phyloP scores from a whole-genome alignment of 2,797 vertebrate genomes.

The Pseudomugil gertrudae region DNA sequence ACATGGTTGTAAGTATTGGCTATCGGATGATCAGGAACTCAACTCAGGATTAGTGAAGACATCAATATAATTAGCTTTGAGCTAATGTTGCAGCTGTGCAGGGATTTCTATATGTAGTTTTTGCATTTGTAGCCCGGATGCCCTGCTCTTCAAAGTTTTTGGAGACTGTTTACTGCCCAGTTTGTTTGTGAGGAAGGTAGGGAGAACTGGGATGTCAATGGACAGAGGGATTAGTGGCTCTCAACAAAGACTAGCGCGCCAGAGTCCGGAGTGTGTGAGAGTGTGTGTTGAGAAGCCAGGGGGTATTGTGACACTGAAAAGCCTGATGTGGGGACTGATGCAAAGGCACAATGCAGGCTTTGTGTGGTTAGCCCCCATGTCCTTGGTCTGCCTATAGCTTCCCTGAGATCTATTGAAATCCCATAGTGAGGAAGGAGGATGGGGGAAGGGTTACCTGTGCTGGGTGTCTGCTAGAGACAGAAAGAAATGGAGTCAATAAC shows the following conservation, averaged over 20 bases:
- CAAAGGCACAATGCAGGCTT: constrained; percentile 74
- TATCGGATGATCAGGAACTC: background rate
- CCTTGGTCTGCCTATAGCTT: constrained; percentile 67
- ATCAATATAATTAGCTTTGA: constrained; percentile 22
- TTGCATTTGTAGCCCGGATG: background rate
- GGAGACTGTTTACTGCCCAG: constrained; percentile 27
- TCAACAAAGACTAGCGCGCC: constrained; percentile 65
- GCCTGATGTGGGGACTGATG: constrained; percentile 77
- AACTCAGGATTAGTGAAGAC: constrained; percentile 30
- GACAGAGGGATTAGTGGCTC: constrained; percentile 64
- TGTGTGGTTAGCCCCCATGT: constrained; percentile 64
- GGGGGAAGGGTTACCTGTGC: constrained; percentile 72
- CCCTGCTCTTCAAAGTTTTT: constrained; percentile 16
- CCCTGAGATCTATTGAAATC: constrained; percentile 60
- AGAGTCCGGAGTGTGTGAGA: constrained; percentile 37
- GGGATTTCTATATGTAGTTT: background rate
- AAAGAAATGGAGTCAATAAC: constrained; percentile 5
- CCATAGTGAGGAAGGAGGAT: constrained; percentile 23
- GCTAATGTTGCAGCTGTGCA: background rate
- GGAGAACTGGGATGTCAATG: constrained; percentile 48
- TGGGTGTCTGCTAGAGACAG: constrained; percentile 5
- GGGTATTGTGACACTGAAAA: constrained; percentile 72
- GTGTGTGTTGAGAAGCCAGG: constrained; percentile 39
- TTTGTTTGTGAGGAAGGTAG: constrained; percentile 29
- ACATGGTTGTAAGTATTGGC: constrained; percentile 5